A percentile compares a stretch with the other conserved stretches of the same genome.
Conservation (phyloP, 2,888 invertebrate genomes). For the Melinaea menophilus region DNA sequence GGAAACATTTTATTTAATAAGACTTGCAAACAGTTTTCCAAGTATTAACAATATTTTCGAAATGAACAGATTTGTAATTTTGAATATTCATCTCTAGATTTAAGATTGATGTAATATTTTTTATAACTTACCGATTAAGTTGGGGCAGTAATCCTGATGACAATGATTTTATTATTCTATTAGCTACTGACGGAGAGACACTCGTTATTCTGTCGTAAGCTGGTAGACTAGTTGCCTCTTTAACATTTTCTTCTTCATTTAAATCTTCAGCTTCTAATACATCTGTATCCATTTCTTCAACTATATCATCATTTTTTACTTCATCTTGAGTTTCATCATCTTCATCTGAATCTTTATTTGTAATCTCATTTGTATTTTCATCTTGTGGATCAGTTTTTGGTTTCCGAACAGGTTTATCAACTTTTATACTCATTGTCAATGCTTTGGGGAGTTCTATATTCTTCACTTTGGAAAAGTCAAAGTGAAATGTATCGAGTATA, state of each 20-base stretch:
- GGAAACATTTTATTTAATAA: constrained; percentile 16
- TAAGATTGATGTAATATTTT: background rate
- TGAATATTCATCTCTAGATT: background rate
- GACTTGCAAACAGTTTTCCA: too few relatives aligned
- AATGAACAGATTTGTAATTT: constrained; percentile 6
- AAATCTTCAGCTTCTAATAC: constrained; percentile 64
- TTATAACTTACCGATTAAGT: constrained; percentile 79
- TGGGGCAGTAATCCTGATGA: constrained; percentile 87
- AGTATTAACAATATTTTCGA: too few relatives aligned
- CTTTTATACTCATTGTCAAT: constrained; percentile 47
- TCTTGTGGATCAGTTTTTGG: background rate
- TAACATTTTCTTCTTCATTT: constrained; percentile 50
- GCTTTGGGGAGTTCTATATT: constrained; percentile 59
- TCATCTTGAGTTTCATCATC: constrained; percentile 35
- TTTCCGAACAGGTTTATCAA: constrained; percentile 29
- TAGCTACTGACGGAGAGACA: constrained; percentile 85
- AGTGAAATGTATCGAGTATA: constrained; percentile 94
- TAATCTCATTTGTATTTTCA: constrained; percentile 35
- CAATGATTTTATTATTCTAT: constrained; percentile 84
- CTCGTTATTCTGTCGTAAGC: constrained; percentile 70
- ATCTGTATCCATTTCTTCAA: constrained; percentile 53
- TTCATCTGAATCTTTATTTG: constrained; percentile 25
- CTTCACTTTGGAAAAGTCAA: constrained; percentile 84
- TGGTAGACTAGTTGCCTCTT: constrained; percentile 51
- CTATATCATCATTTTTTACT: constrained; percentile 33